Conservation (phyloP, 2,797 vertebrate species). For the Coluber constrictor region DNA sequence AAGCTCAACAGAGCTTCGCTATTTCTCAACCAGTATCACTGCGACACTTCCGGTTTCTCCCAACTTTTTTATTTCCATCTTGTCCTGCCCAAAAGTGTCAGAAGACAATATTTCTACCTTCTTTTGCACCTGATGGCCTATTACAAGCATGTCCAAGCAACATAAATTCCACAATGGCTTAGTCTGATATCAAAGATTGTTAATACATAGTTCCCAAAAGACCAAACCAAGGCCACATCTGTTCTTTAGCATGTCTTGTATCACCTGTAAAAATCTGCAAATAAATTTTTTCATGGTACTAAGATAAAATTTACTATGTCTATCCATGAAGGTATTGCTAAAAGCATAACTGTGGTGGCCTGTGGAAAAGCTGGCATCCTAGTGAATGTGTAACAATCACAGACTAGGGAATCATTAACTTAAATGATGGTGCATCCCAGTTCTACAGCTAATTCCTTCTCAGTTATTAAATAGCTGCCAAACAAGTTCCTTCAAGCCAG, state of each 20-base stretch:
- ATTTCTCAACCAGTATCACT: too few relatives aligned
- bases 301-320: neutral
- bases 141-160: neutral
- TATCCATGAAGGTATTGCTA: neutral
- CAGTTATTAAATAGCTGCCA: conserved; percentile 8
- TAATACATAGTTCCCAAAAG: neutral
- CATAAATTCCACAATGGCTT: neutral
- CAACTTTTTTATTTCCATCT: neutral
- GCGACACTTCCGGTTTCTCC: too few relatives aligned
- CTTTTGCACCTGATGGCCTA: neutral
- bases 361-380: neutral
- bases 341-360: neutral
- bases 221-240: neutral
- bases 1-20: too few relatives aligned
- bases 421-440: neutral
- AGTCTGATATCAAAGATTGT: neutral
- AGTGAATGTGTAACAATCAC: neutral
- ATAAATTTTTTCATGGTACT: neutral
- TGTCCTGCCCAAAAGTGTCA: neutral
- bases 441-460: neutral
- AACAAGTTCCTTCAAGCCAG: conserved; percentile 11
- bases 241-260: neutral
- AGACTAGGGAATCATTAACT: neutral
- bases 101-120: neutral
- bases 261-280: neutral